A percentile compares a stretch with the other conserved stretches of the same genome.
Conservation (phyloP, 2,888 invertebrate species). For the Cheilosia vulpina region DNA sequence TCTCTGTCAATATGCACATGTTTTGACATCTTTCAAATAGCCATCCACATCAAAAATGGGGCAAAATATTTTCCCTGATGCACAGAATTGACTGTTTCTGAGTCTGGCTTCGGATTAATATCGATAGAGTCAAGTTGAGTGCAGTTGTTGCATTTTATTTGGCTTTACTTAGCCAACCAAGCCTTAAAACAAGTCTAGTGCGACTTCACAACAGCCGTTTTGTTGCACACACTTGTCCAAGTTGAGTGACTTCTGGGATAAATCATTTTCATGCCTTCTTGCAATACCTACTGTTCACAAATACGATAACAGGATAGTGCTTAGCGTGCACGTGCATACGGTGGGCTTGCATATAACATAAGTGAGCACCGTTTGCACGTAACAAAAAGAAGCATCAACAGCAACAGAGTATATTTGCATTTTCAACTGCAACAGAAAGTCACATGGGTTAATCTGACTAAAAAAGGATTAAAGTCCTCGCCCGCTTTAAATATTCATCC, state of each 20-base stretch:
- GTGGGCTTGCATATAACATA: not conserved
- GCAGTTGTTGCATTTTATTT: no score
- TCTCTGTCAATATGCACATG: no score
- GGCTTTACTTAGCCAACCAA: no score
- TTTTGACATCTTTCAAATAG: no score
- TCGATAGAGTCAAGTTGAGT: no score
- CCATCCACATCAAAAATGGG: no score
- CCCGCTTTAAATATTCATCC: conserved; percentile 4
- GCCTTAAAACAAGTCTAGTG: no score
- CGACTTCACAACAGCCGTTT: no score
- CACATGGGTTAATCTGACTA: conserved; percentile 37
- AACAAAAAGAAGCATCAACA: conserved; percentile 20
- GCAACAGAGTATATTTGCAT: conserved; percentile 1
- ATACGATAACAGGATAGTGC: not conserved
- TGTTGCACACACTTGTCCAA: no score
- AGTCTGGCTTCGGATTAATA: no score
- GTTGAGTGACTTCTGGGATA: not conserved
- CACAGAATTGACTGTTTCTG: no score
- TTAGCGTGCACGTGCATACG: conserved; percentile 4
- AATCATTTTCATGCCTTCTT: not conserved
- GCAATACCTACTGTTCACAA: not conserved
- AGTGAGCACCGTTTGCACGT: conserved; percentile 6
- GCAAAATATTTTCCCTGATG: no score
- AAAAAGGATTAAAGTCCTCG: conserved; percentile 44
- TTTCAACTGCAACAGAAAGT: conserved; percentile 4